Conservation (phyloP, 2,113 vertebrate genomes). For the Scortum barcoo region DNA sequence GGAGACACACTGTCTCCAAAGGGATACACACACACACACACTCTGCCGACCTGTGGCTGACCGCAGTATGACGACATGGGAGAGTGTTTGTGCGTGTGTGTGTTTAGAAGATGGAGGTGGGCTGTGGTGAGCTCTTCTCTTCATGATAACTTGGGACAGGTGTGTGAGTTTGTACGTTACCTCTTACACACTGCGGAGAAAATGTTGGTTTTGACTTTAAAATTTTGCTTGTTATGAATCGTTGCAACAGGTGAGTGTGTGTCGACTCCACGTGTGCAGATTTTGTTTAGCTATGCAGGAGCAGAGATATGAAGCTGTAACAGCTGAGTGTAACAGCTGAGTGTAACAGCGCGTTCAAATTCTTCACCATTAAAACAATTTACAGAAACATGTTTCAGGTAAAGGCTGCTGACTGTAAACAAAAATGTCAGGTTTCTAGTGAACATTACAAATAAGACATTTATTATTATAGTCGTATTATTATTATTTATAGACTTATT, state of each 20-base stretch:
- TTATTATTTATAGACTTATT: too few species aligned
- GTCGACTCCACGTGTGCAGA: neutral
- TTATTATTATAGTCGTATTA: too few species aligned
- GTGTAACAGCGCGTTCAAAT: too few species aligned
- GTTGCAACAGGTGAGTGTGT: neutral
- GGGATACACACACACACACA: slow-evolving; percentile 37
- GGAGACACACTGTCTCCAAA: slow-evolving; percentile 73
- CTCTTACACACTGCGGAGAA: neutral
- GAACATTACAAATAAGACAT: too few species aligned
- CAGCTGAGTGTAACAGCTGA: neutral
- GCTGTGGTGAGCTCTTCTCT: slow-evolving; percentile 34
- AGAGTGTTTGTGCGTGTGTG: slow-evolving; percentile 37
- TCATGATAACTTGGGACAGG: slow-evolving; percentile 48
- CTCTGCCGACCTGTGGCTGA: slow-evolving; percentile 63
- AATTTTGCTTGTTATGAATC: neutral
- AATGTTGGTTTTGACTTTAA: neutral
- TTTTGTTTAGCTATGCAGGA: too few species aligned
- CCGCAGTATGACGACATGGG: slow-evolving; percentile 49
- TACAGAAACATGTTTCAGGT: too few species aligned
- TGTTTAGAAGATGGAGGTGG: neutral
- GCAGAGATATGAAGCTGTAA: neutral
- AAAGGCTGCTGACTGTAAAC: too few species aligned
- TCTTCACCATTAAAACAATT: too few species aligned
- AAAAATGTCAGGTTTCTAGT: too few species aligned
- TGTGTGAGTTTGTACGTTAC: slow-evolving; percentile 33